Conservation (phyloP, 2,888 invertebrate genomes). For the Notocelia uddmanniana region DNA sequence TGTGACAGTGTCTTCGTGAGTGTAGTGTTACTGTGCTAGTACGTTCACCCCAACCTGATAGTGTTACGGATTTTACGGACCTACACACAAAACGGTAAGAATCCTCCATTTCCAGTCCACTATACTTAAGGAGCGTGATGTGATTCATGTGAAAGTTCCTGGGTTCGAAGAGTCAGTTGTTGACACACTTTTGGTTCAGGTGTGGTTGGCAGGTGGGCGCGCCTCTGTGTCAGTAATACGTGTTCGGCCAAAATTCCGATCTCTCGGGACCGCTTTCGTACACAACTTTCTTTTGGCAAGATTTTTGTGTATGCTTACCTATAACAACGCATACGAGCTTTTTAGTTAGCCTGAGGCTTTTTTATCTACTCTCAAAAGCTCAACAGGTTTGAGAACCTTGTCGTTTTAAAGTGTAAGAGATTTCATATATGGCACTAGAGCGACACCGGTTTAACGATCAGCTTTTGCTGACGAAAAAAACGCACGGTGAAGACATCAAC, state of each 20-base stretch:
- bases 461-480: slow-evolving; percentile 49
- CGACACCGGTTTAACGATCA: slow-evolving; percentile 16
- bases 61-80: slow-evolving; percentile 83
- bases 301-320: slow-evolving; percentile 50
- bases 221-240: slow-evolving; percentile 73
- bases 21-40: slow-evolving; percentile 81
- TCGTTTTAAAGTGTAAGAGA: slow-evolving; percentile 5
- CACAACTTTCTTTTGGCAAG: slow-evolving; percentile 78
- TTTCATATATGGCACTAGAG: slow-evolving; percentile 3
- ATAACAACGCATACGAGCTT: slow-evolving; percentile 14
- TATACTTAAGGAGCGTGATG: neutral
- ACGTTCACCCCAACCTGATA: slow-evolving; percentile 83
- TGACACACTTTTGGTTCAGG: slow-evolving; percentile 85
- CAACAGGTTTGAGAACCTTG: slow-evolving; percentile 1
- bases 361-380: neutral
- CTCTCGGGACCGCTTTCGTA: slow-evolving; percentile 78
- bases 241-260: slow-evolving; percentile 81
- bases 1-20: slow-evolving; percentile 81
- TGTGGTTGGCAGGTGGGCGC: slow-evolving; percentile 82
- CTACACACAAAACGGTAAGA: slow-evolving; percentile 75
- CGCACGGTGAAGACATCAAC: slow-evolving; percentile 78
- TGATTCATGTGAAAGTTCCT: slow-evolving; percentile 82
- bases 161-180: slow-evolving; percentile 77
- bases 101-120: slow-evolving; percentile 49
- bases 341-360: neutral